Base-by-base conservation (phyloP, 2,888 invertebrate genomes). In the Drosophila aldrichi region DNA sequence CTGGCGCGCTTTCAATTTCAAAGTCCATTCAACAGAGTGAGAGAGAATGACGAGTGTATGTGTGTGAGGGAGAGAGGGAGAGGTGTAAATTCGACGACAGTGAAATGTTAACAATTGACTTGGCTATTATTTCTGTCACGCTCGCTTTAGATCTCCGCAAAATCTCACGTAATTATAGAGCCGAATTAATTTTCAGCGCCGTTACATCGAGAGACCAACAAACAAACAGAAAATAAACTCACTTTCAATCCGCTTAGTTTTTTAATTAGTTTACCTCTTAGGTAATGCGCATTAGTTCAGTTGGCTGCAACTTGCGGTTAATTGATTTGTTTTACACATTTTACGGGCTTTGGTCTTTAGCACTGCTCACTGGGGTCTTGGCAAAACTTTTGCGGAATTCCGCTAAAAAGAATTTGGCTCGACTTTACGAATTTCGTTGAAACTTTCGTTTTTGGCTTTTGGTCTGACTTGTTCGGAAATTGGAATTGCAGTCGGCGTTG, bases 361-460 rank as follows among this genome's bases (percentile, higher is more conserved):
- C 51, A 20, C 7, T 14, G 51, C 32, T 9, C 20, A 49, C 32
- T 49, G 18, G 18, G 3, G 29, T 8, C 40, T 55, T 20, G 5
- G 12, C 22, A 14, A 29, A 56, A 61, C 41, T 12, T 22, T 44
- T 61, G 58, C 66, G 65, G 55, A 61, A 74, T 61, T 73, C 64
- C 60, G 22, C 34, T 40, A 38, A 41, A 38, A 41, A 70, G 75
- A 62, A 74, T 74, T 57, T 60, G 20, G 34, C 43, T 43, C 16
- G 25, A 43, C 20, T 56, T 34, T 7, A 29, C 43, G 58, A 61
- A 69, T 69, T 61, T 59, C 3, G n/a, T 18, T 20, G 32, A 46
- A 74, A 82, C 81, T 82, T 82, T 82, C 86, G 85, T 77, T 81
- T 82, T 82, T 82, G 85, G 71, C 77, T 74, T 65, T 63, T 70